Percentiles rank a stretch among this genome's conserved stretches.
Evolutionary conservation across 2,797 vertebrate genomes (phyloP).

Genomic region (Momotus momota): DNA sequence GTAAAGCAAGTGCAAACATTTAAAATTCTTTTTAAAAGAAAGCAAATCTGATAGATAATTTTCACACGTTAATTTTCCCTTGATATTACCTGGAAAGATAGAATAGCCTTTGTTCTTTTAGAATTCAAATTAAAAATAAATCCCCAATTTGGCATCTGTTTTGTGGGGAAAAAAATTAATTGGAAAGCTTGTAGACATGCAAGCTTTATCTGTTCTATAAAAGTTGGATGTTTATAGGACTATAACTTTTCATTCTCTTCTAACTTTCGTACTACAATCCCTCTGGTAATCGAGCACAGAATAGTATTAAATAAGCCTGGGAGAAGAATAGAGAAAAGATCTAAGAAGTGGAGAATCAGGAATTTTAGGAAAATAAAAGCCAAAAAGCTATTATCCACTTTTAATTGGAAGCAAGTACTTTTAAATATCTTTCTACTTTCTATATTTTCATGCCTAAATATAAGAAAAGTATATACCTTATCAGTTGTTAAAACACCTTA

Average conservation of each 20-base stretch:
- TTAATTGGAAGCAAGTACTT: not conserved
- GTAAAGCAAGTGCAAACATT: not conserved
- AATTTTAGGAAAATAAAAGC: not conserved
- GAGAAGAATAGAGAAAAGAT: not conserved
- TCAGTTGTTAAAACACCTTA: not conserved
- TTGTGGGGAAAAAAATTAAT: not conserved
- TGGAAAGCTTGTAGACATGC: not conserved
- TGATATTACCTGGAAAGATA: not conserved
- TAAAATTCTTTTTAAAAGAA: not conserved
- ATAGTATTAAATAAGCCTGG: not conserved
- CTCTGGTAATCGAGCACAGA: not conserved
- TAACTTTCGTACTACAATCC: not conserved
- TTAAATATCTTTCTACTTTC: not conserved
- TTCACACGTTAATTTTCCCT: not conserved
- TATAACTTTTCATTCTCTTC: not conserved
- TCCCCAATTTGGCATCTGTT: not conserved
- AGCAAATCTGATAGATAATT: not conserved
- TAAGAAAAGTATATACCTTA: not conserved
- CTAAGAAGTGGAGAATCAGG: not conserved
- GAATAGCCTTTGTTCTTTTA: not conserved
- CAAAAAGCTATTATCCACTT: not conserved
- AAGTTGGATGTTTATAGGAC: not conserved
- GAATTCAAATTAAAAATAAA: constrained; percentile 13
- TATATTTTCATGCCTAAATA: not conserved
- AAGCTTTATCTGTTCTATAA: not conserved